These are phyloP conservation scores for Oostethus manadensis DNA, from an alignment of 2,113 vertebrate genomes.

Conservation along the genomic window DNA sequence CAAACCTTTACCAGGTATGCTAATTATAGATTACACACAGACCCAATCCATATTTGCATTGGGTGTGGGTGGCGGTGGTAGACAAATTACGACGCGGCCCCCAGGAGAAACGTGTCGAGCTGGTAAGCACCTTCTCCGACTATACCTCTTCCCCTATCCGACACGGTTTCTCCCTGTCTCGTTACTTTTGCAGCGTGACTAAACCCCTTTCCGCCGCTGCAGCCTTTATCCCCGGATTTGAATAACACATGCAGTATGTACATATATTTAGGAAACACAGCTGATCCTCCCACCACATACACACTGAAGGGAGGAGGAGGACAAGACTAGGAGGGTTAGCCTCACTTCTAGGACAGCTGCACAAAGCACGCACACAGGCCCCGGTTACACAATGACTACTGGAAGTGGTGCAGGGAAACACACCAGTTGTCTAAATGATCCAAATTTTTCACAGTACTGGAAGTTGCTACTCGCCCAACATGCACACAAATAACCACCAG, in stretches of 20 bases:
- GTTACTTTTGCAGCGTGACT: conserved; percentile 59
- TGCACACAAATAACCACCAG: not conserved
- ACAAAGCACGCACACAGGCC: conserved; percentile 5
- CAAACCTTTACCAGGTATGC: conserved; percentile 58
- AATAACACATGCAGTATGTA: conserved; percentile 60
- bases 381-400: not conserved
- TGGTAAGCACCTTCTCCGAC: conserved; percentile 41
- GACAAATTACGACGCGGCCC: conserved; percentile 48
- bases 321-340: conserved; percentile 13
- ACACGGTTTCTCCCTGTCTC: conserved; percentile 43
- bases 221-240: conserved; percentile 56
- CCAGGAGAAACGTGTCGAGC: conserved; percentile 45
- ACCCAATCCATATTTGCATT: conserved; percentile 55
- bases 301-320: conserved; percentile 26
- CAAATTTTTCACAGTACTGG: not conserved
- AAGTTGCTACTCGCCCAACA: not conserved
- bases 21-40: conserved; percentile 47
- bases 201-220: conserved; percentile 47
- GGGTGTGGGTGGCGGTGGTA: conserved; percentile 54
- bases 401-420: conserved; percentile 1
- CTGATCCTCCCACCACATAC: conserved; percentile 50
- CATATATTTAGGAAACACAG: conserved; percentile 59
- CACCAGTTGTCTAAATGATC: not conserved
- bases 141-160: conserved; percentile 18
- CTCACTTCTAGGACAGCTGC: conserved; percentile 24